Evolutionary conservation across 2,113 vertebrate genomes (phyloP), one percentile per base, ranked within the genome.

Genomic region (Maccullochella peelii): DNA sequence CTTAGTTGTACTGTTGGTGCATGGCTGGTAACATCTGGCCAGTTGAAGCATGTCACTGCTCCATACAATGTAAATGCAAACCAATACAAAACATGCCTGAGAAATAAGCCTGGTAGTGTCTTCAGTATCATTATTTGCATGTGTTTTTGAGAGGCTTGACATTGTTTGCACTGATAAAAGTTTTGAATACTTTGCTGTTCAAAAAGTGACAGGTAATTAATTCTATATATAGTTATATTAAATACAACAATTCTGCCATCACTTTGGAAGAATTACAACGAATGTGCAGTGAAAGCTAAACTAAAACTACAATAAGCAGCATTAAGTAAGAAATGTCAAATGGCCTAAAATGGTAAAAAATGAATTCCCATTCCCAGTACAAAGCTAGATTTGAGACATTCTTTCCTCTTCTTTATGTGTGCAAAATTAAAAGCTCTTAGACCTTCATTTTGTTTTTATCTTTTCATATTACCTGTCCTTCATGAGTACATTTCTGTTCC

Each of bases 251-350:
- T 70, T 27, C 23, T 5, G 7, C 49, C 9, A 23, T 63, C 2
- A 8, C 47, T 71, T 77, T 71, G 47, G 49, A 66, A 77, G 59
- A 66, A 63, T 42, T 52, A 65, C 49, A 76, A 47, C 6, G 54
- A 54, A 21, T 7, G 49, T 65, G 57, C 15, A 66, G 42, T 12
- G 6, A 62, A 18, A 59, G 66, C 25, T 72, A 47, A 69, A 72
- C 8, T n/a, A 27, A 52, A 61, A 25, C 40, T 23, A 44, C 54
- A 71, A 62, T 15, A 40, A 63, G 58, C 58, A 63, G 57, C 40
- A 25, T 66, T 44, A 27, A 55, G 18, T 65, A 40, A 42, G 27
- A 61, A 18, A 25, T 55, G 36, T 67, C 2, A 71, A 62, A 42
- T 44, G 25, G 21, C 61, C 40, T 49, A 40, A 61, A 79, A 70